Conservation (phyloP, 1,140 invertebrate genomes). For the Sweltsa coloradensis region DNA sequence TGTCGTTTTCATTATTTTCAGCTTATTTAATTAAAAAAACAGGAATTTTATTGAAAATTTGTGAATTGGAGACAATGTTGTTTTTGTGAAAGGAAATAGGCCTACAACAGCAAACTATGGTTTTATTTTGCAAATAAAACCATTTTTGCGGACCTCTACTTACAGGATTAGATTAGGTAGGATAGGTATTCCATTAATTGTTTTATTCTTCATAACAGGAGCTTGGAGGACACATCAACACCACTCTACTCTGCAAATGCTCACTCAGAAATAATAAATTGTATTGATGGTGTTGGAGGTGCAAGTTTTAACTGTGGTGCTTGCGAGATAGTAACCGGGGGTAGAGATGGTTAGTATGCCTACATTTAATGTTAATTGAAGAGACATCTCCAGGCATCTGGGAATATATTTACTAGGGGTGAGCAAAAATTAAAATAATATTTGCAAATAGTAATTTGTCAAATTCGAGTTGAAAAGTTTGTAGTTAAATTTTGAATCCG, state of each 20-base stretch:
- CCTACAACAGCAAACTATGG: not conserved
- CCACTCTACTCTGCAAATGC: conserved; percentile 73
- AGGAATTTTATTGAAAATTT: not conserved
- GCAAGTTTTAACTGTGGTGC: conserved; percentile 70
- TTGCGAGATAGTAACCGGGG: conserved; percentile 88
- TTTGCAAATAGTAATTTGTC: not conserved
- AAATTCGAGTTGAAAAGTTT: not conserved
- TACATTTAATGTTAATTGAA: conserved; percentile 2
- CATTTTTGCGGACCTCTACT: not conserved
- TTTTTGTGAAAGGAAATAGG: not conserved
- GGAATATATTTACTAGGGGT: conserved; percentile 5
- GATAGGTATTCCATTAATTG: not conserved
- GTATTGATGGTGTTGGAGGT: conserved; percentile 87
- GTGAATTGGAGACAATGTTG: not conserved
- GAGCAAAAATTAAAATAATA: not conserved
- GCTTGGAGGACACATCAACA: conserved; percentile 58
- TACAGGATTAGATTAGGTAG: not conserved
- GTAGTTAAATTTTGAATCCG: not conserved
- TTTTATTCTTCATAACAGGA: conserved; percentile 41
- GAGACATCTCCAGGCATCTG: not conserved
- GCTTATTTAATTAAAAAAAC: too few relatives aligned
- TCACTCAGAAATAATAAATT: conserved; percentile 82
- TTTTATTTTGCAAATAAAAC: not conserved
- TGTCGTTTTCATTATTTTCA: too few relatives aligned
- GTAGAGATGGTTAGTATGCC: conserved; percentile 76